These are phyloP conservation scores for Clamator glandarius DNA, from an alignment of 2,797 vertebrate genomes.

Conservation along the genomic window DNA sequence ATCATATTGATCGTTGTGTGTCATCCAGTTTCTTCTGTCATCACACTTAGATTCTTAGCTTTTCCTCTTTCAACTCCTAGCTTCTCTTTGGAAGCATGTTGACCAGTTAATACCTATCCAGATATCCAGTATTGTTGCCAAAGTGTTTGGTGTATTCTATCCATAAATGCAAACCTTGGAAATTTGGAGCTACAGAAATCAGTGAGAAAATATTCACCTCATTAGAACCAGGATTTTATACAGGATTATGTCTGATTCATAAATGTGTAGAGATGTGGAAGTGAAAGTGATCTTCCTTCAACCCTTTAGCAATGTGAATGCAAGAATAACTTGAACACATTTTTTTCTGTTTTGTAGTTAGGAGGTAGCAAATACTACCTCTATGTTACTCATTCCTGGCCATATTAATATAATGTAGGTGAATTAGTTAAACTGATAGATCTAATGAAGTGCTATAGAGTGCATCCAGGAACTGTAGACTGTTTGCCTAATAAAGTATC, in stretches of 20 bases:
- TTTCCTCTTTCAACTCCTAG: not conserved
- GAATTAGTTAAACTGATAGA: not conserved
- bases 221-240: not conserved
- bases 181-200: not conserved
- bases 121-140: not conserved
- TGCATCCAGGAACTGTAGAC: not conserved
- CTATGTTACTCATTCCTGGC: not conserved
- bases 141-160: not conserved
- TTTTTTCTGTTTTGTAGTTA: not conserved
- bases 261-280: not conserved
- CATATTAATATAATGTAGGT: not conserved
- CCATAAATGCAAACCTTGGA: not conserved
- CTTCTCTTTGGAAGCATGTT: not conserved
- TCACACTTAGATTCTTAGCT: not conserved
- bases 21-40: too few species aligned
- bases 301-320: not conserved
- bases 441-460: not conserved
- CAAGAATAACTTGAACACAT: not conserved
- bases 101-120: not conserved
- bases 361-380: not conserved
- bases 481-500: conserved; percentile 22
- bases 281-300: rapidly evolving
- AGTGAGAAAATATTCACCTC: not conserved
- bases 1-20: too few species aligned
- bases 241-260: not conserved